phyloP scores from a whole-genome alignment of 2,888 invertebrate genomes.

The Mimachlamys varia region DNA sequence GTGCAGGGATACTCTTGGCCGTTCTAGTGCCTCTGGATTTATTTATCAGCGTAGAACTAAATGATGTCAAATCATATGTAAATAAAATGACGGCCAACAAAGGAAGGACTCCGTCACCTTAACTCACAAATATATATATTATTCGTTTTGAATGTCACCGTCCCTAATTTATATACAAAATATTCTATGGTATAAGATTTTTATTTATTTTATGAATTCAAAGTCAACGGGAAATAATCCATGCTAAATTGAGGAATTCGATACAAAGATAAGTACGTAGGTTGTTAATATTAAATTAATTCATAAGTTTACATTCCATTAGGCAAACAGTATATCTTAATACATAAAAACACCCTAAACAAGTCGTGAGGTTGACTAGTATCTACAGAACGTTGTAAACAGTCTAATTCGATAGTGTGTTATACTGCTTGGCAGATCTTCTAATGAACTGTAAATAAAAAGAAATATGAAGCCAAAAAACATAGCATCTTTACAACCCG shows the following conservation, averaged over 20 bases:
- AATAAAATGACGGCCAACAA: not conserved
- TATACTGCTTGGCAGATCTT: no score
- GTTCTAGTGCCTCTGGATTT: not conserved
- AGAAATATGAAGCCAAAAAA: no score
- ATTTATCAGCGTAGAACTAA: not conserved
- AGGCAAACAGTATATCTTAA: no score
- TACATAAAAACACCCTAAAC: no score
- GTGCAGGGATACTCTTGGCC: not conserved
- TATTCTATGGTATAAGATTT: not conserved
- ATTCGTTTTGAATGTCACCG: not conserved
- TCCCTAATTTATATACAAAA: not conserved
- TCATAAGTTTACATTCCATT: no score
- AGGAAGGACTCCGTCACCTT: slow-evolving; percentile 7
- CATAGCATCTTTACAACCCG: no score
- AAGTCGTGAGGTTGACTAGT: no score
- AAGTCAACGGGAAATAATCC: not conserved
- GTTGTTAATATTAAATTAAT: no score
- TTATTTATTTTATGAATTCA: not conserved
- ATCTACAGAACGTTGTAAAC: no score
- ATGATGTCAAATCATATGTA: slow-evolving; percentile 26
- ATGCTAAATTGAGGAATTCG: not conserved
- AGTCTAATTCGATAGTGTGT: no score
- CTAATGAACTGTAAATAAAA: no score
- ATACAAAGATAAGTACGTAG: not conserved
- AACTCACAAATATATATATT: not conserved